Base-by-base conservation (phyloP, 1,140 invertebrate genomes). In the Charaxes varanes region DNA sequence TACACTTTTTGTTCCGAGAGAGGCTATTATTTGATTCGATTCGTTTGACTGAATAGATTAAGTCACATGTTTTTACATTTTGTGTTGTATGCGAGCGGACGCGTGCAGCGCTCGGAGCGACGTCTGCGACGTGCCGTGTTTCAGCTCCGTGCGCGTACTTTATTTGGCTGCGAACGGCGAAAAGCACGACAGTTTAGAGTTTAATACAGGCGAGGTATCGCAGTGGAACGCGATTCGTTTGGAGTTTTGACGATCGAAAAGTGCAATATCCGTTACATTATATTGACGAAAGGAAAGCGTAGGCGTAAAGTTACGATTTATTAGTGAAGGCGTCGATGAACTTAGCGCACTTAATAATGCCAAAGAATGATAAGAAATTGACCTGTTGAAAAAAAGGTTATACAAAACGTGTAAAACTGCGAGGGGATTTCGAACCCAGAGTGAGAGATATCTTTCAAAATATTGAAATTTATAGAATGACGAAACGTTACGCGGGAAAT, bases 1-100 rank as follows among this genome's bases (percentile, higher is more conserved):
- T n/a, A n/a, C n/a, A n/a, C n/a, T 50, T 50, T 62, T 60, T 57
- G 55, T 59, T 53, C 46, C 43, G 62, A 74, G 69, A 82, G 78
- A 82, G 78, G 78, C 78, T 82, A 80, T 76, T 70, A 71, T 70
- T 71, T 79, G 73, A 76, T 73, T 78, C 66, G 61, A 78, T 76
- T 80, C 67, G 66, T 80, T 72, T 69, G 78, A 82, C 78, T 82
- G 78, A 82, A 66, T 82, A 82, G 78, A 70, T 80, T 82, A 82
- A 76, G 69, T 77, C 71, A 65, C 71, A 69, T 70, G 45, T 69
- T 62, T 68, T 55, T 69, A 62, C 58, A 40, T 53, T 43, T 53
- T 35, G 14, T 44, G 36, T 53, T 37, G 48, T 61, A 51, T 67
- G n/a, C n/a, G 52, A 50, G 43, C 48, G 53, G 48, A 62, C 57